These are phyloP conservation scores for Leptinotarsa haldemani DNA, from an alignment of 2,888 invertebrate genomes.

Conservation along the genomic window DNA sequence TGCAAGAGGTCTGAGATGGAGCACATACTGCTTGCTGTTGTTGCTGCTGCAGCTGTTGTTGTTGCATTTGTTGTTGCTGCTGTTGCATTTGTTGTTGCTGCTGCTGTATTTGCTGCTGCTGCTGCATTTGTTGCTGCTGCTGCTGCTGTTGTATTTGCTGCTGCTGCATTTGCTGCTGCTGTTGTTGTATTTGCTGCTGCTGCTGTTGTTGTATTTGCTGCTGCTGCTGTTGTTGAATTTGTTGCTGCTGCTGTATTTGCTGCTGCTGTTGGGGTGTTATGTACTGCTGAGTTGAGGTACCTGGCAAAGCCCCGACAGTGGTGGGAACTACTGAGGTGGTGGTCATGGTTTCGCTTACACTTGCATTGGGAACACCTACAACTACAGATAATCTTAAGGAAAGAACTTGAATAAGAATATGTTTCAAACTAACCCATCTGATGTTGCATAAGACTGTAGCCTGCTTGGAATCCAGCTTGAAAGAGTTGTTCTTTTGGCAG, in stretches of 20 bases:
- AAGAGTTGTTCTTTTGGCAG: slow-evolving; percentile 60
- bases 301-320: slow-evolving; percentile 54
- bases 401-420: neutral
- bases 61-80: slow-evolving; percentile 41
- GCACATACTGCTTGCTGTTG: slow-evolving; percentile 45
- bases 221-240: too few relatives aligned
- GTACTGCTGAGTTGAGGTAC: slow-evolving; percentile 52
- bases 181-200: too few relatives aligned
- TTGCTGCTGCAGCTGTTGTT: slow-evolving; percentile 44
- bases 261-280: slow-evolving; percentile 50
- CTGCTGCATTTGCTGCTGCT: too few relatives aligned
- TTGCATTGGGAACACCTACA: slow-evolving; percentile 57
- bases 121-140: slow-evolving; percentile 52
- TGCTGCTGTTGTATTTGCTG: too few relatives aligned
- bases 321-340: slow-evolving; percentile 58
- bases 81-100: slow-evolving; percentile 40
- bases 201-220: slow-evolving; percentile 6
- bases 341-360: slow-evolving; percentile 58
- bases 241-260: too few relatives aligned
- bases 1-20: slow-evolving; percentile 52
- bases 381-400: neutral
- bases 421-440: slow-evolving; percentile 55
- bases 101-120: slow-evolving; percentile 49
- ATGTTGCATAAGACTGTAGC: slow-evolving; percentile 63
- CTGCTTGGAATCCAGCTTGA: slow-evolving; percentile 65